Evolutionary conservation across 2,113 vertebrate genomes (phyloP).

Genomic region (Macrotis lagotis): DNA sequence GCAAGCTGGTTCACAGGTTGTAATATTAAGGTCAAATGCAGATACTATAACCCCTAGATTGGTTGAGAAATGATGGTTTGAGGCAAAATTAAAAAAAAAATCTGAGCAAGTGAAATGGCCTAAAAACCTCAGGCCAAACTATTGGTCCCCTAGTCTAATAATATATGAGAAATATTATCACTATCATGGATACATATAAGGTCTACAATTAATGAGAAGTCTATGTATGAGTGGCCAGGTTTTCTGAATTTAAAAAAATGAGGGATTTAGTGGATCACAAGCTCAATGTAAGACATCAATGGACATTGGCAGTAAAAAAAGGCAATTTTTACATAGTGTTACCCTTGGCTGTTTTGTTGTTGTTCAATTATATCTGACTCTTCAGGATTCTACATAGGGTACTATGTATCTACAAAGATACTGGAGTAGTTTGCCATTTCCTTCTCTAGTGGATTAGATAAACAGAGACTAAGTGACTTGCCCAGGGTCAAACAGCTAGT

Average conservation of each 20-base stretch:
- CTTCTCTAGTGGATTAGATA: neutral
- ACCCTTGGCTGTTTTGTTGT: neutral
- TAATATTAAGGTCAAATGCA: constrained; percentile 74
- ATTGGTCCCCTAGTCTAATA: constrained; percentile 34
- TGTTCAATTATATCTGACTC: neutral
- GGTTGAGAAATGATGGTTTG: constrained; percentile 74
- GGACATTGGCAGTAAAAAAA: neutral
- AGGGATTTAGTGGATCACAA: neutral
- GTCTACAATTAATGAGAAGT: neutral
- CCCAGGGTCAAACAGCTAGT: neutral
- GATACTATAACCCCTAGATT: constrained; percentile 75
- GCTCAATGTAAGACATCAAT: neutral
- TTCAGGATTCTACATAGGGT: neutral
- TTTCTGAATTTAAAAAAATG: neutral
- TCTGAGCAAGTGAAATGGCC: constrained; percentile 56
- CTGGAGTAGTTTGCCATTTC: neutral
- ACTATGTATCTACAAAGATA: neutral
- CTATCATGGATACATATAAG: neutral
- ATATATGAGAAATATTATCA: neutral
- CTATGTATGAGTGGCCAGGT: neutral
- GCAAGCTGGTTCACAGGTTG: constrained; percentile 75
- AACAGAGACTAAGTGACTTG: neutral
- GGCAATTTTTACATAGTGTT: neutral
- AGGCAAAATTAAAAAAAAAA: constrained; percentile 80
- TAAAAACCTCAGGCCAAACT: constrained; percentile 29